phyloP scores from a whole-genome alignment of 2,797 vertebrate genomes.

The Myiothlypis chrysogaster region DNA sequence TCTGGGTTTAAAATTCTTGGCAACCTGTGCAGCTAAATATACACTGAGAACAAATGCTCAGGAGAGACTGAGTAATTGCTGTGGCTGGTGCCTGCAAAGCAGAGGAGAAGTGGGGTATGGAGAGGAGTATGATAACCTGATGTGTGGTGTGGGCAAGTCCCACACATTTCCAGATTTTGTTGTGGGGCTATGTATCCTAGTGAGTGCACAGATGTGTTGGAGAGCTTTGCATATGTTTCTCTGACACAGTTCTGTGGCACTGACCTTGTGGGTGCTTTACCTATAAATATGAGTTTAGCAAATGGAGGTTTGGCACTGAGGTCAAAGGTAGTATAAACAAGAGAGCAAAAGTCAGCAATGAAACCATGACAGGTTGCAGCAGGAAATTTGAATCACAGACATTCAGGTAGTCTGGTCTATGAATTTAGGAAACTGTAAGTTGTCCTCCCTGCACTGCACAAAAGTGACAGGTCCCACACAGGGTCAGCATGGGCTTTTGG shows the following conservation, averaged over 20 bases:
- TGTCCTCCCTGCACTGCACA: neutral
- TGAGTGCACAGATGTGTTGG: rapidly evolving
- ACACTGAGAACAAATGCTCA: neutral
- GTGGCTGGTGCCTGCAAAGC: neutral
- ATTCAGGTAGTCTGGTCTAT: too few species aligned
- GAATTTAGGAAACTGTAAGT: neutral
- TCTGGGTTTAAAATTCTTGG: neutral
- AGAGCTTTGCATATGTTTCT: neutral
- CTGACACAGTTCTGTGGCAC: neutral
- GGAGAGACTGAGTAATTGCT: neutral
- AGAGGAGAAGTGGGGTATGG: neutral
- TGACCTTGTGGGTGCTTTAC: neutral
- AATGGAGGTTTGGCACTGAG: neutral
- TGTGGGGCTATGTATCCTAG: rapidly evolving
- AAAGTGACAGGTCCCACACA: neutral
- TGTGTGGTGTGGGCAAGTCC: rapidly evolving
- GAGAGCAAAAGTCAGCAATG: neutral
- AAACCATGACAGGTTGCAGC: neutral
- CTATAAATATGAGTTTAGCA: neutral
- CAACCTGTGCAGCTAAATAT: neutral
- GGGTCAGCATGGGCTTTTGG: neutral
- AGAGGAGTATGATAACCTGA: neutral
- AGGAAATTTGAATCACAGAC: rapidly evolving
- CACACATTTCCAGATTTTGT: rapidly evolving
- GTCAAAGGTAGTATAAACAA: neutral